A percentile compares a stretch with the other conserved stretches of the same genome.
These are phyloP conservation scores for Temnothorax longispinosus DNA, from an alignment of 1,140 invertebrate genomes.

Conservation along the genomic window DNA sequence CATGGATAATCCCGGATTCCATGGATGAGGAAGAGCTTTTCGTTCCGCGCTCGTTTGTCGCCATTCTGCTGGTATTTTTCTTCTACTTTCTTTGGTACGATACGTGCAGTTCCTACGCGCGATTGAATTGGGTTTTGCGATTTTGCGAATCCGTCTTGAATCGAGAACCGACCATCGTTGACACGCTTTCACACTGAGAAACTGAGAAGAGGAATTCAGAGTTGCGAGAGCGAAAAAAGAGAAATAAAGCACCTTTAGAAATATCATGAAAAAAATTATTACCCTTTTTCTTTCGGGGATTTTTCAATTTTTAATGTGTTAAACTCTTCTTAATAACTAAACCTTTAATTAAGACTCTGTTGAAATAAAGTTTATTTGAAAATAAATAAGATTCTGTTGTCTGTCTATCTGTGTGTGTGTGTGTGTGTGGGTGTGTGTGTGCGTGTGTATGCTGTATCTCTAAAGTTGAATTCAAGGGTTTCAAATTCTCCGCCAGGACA, in stretches of 20 bases:
- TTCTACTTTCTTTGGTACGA: neutral
- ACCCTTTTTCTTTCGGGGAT: neutral
- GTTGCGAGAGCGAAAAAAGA: neutral
- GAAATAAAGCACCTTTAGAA: neutral
- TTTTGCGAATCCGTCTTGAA: slow-evolving; percentile 57
- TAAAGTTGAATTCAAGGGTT: slow-evolving; percentile 42
- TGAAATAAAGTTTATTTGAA: slow-evolving; percentile 36
- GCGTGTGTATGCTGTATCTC: slow-evolving; percentile 1
- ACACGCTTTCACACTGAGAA: slow-evolving; percentile 30
- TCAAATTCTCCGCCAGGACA: slow-evolving; percentile 37
- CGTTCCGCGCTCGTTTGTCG: slow-evolving; percentile 23
- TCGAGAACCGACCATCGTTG: slow-evolving; percentile 49
- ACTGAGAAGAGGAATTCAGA: slow-evolving; percentile 19
- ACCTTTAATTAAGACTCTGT: slow-evolving; percentile 23
- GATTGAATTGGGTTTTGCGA: slow-evolving; percentile 69
- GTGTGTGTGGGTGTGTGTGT: no score
- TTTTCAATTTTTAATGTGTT: neutral
- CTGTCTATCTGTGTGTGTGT: neutral
- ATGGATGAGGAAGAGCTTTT: slow-evolving; percentile 14
- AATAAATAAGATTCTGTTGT: slow-evolving; percentile 45
- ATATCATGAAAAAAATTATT: neutral
- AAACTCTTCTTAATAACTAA: neutral
- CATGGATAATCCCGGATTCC: slow-evolving; percentile 67
- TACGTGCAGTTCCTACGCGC: slow-evolving; percentile 33
- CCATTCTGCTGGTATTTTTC: slow-evolving; percentile 13